Conservation (phyloP, 1,140 invertebrate species). For the Drosophila ananassae region DNA sequence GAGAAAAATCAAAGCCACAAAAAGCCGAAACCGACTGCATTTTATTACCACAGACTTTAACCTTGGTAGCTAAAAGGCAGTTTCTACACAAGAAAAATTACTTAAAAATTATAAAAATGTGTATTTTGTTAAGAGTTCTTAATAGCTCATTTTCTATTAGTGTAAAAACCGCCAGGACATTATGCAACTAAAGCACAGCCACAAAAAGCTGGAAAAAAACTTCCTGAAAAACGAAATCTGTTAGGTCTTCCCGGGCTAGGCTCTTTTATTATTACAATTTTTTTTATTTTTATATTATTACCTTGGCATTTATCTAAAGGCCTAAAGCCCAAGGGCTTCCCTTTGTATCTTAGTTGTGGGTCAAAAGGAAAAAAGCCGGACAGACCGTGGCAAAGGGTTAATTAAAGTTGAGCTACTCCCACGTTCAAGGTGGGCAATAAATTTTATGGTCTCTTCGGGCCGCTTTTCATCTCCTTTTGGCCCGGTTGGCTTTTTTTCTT, state of each 20-base stretch:
- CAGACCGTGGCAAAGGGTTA: constrained; percentile 42
- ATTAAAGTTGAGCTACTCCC: constrained; percentile 53
- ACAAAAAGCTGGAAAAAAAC: constrained; percentile 14
- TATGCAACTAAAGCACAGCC: constrained; percentile 40
- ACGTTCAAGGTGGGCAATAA: constrained; percentile 51
- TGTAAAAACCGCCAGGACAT: constrained; percentile 27
- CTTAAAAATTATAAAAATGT: neutral
- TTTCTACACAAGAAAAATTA: neutral
- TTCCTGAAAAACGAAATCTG: constrained; percentile 31
- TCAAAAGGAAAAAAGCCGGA: neutral
- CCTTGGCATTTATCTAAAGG: constrained; percentile 43
- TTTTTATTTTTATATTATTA: constrained; percentile 10
- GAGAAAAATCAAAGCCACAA: constrained; percentile 35
- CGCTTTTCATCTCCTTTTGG: constrained; percentile 1
- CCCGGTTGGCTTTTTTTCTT: neutral
- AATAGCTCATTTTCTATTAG: neutral
- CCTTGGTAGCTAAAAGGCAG: constrained; percentile 14
- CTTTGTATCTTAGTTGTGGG: constrained; percentile 16
- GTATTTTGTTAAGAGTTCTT: neutral
- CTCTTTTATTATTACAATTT: constrained; percentile 10
- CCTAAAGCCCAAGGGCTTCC: constrained; percentile 33
- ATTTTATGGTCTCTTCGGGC: constrained; percentile 42
- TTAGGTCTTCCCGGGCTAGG: constrained; percentile 20
- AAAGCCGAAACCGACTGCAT: constrained; percentile 27
- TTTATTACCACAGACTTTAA: constrained; percentile 20